Evolutionary conservation across 2,797 vertebrate genomes (phyloP).

Genomic region (Lacerta bilineata): DNA sequence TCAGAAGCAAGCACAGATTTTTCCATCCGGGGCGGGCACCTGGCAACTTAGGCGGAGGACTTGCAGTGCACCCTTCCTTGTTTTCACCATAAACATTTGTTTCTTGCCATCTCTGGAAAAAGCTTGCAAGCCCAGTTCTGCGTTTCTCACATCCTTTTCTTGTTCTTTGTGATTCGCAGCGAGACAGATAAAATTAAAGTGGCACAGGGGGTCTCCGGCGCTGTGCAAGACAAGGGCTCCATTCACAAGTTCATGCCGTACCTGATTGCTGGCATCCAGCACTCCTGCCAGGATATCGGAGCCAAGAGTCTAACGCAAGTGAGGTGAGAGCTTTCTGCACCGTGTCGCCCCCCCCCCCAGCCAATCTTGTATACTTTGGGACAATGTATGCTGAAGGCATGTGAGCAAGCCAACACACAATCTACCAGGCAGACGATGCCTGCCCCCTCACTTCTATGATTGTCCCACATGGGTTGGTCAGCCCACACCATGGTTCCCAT

Average conservation of each 20-base stretch:
- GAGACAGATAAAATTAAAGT: conserved; percentile 98
- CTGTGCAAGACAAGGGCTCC: conserved; percentile 98
- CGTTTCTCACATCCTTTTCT: conserved; percentile 35
- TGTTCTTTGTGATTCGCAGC: conserved; percentile 76
- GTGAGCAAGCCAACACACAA: neutral
- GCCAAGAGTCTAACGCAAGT: conserved; percentile 96
- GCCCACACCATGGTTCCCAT: no score
- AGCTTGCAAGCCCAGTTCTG: neutral
- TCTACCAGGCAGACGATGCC: neutral
- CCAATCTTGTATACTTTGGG: neutral
- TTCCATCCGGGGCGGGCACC: neutral
- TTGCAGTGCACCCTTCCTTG: neutral
- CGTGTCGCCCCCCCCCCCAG: accelerated
- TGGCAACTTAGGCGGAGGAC: neutral
- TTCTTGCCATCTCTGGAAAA: neutral
- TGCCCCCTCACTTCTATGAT: neutral
- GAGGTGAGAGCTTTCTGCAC: conserved; percentile 80
- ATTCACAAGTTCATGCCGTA: conserved; percentile 98
- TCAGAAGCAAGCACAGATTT: neutral
- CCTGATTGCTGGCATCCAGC: conserved; percentile 95
- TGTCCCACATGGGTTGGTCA: no score
- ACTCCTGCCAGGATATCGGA: conserved; percentile 98
- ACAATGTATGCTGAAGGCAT: neutral
- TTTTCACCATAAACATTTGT: neutral
- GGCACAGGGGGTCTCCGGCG: conserved; percentile 96